phyloP scores from a whole-genome alignment of 1,140 invertebrate genomes.

The Idris sp. region DNA sequence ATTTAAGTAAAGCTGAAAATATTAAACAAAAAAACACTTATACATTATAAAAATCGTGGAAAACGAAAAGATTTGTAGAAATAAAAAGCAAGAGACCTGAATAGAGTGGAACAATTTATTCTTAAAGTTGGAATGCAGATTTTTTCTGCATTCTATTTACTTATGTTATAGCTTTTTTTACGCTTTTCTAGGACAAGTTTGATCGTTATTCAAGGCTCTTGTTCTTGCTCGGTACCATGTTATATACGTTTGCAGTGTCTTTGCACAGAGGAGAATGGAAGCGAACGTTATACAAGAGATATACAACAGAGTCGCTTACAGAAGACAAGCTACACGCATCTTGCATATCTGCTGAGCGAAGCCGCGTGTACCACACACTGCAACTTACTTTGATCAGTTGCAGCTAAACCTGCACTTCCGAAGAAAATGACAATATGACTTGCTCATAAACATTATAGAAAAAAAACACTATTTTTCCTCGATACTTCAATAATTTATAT shows the following conservation, averaged over 20 bases:
- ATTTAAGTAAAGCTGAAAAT: too few relatives aligned
- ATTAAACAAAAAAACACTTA: too few relatives aligned
- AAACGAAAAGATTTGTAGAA: too few relatives aligned
- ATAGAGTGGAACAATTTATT: too few relatives aligned
- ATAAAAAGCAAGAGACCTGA: too few relatives aligned
- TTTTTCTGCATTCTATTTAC: constrained; percentile 22
- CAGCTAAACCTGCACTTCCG: constrained; percentile 47
- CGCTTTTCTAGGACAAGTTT: constrained; percentile 40
- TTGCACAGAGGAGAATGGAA: constrained; percentile 55
- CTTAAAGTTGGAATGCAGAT: background rate
- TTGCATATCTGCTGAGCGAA: constrained; percentile 53
- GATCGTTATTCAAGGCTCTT: constrained; percentile 53
- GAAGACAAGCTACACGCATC: constrained; percentile 60
- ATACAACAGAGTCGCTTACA: constrained; percentile 45
- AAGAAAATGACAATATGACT: constrained; percentile 50
- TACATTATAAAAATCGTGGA: too few relatives aligned
- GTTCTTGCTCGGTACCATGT: constrained; percentile 43
- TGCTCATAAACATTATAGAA: too few relatives aligned
- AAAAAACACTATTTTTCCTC: too few relatives aligned
- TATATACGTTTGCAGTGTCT: constrained; percentile 51
- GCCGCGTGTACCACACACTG: constrained; percentile 41
- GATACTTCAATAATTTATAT: too few relatives aligned
- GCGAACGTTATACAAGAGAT: constrained; percentile 56
- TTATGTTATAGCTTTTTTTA: constrained; percentile 41
- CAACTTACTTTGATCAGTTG: constrained; percentile 41